These are phyloP conservation scores for Onthophagus sagittarius DNA, from an alignment of 2,888 invertebrate genomes.

Conservation along the genomic window DNA sequence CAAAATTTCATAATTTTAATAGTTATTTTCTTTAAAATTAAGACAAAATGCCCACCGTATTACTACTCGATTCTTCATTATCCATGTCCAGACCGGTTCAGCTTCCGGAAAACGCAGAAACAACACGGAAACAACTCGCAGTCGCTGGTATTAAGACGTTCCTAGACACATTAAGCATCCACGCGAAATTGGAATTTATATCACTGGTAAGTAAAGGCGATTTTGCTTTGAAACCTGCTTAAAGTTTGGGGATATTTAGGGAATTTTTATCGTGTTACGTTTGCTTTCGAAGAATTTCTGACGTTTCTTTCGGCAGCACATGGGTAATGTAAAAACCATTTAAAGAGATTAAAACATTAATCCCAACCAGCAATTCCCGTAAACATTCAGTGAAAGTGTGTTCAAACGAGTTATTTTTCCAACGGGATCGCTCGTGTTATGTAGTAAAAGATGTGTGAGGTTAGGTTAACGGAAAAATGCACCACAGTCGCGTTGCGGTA, in stretches of 20 bases:
- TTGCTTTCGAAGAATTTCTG: not conserved
- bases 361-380: not conserved
- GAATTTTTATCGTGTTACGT: slow-evolving; percentile 3
- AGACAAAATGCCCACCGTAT: slow-evolving; percentile 64
- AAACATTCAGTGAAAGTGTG: not conserved
- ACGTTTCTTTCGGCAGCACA: slow-evolving; percentile 10
- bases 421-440: slow-evolving; percentile 24
- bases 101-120: slow-evolving; percentile 53
- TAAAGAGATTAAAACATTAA: not conserved
- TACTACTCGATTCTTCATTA: slow-evolving; percentile 68
- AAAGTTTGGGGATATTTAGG: not conserved
- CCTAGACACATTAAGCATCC: slow-evolving; percentile 60
- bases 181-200: slow-evolving; percentile 69
- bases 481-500: slow-evolving; percentile 44
- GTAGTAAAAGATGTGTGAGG: slow-evolving; percentile 41
- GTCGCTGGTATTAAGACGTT: slow-evolving; percentile 63
- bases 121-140: slow-evolving; percentile 60
- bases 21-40: not conserved
- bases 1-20: not conserved
- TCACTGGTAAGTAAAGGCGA: slow-evolving; percentile 56
- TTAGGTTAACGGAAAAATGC: slow-evolving; percentile 37
- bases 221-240: not conserved
- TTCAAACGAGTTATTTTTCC: not conserved
- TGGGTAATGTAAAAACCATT: slow-evolving; percentile 2
- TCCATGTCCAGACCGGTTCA: slow-evolving; percentile 65